These are phyloP conservation scores for Saccostrea cuccullata DNA, from an alignment of 1,140 invertebrate species.

Conservation along the genomic window DNA sequence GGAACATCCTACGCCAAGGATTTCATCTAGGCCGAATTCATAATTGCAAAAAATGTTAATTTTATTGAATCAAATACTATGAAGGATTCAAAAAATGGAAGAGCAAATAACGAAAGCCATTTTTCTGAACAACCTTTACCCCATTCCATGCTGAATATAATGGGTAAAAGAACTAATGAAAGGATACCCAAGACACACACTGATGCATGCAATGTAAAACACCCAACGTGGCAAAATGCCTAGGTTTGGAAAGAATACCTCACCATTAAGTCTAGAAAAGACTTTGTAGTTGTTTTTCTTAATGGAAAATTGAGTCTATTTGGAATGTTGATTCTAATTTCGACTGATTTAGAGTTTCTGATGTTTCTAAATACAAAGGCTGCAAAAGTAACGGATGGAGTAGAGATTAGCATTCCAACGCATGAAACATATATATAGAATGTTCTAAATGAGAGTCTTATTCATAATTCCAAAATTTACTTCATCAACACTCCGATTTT, in stretches of 20 bases:
- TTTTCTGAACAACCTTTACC: constrained; percentile 67
- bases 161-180: constrained; percentile 63
- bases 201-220: constrained; percentile 64
- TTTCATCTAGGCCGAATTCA: background rate
- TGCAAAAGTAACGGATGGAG: constrained; percentile 57
- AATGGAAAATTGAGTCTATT: constrained; percentile 50
- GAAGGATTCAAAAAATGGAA: constrained; percentile 68
- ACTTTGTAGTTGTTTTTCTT: constrained; percentile 14
- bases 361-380: constrained; percentile 62
- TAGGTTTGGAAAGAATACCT: constrained; percentile 9
- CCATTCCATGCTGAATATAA: constrained; percentile 72
- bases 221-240: constrained; percentile 59
- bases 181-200: constrained; percentile 56
- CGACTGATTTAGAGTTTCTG: background rate
- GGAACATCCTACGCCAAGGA: background rate
- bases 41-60: constrained; percentile 50
- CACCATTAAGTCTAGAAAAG: background rate
- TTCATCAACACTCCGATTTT: constrained; percentile 43
- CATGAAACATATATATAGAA: constrained; percentile 60
- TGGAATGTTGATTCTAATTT: background rate
- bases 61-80: constrained; percentile 71
- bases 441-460: constrained; percentile 56
- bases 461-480: constrained; percentile 57
- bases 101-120: constrained; percentile 70
- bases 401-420: constrained; percentile 59